Base-by-base conservation (phyloP, 2,797 vertebrate species). In the Phoxinus dragarum region DNA sequence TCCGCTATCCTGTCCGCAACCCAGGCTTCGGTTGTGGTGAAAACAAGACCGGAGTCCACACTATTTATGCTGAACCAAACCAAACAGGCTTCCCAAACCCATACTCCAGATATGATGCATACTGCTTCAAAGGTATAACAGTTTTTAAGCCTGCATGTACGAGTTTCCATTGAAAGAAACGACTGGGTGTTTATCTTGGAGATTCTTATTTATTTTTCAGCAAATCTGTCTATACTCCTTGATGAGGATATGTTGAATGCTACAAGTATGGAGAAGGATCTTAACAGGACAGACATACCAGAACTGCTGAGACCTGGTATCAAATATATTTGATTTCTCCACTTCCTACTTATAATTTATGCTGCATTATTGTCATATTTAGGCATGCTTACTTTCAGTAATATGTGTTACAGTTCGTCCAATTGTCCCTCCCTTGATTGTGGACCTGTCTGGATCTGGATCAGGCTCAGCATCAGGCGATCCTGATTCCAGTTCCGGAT, bases 41-140 rank as follows among this genome's bases (percentile, higher is more conserved):
- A 0, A 96, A 96, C 5, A 94, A 92, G 16, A 94, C 96, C 0
- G 98, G 97, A 0, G 96, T 99, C 77, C 95, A 98, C 80, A 98
- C 96, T 0, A 85, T 98, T 92, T 97, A 99, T 69, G 92, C 95
- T 79, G 95, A 94, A 90, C 85, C 95, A 88, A 97, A 98, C 93
- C 97, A 98, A 94, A 98, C 97, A 0, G 97, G 97, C 67, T 97
- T 97, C 86, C 97, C 96, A 0, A 93, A 97, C 85, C 95, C 96
- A 0, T 93, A 96, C 85, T 96, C 96, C 10, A 95, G 95, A 85
- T 96, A 98, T 17, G 97, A 98, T 0, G 97, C 97, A 84, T 99
- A 97, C 93, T 99, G 98, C 89, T 97, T 98, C 88, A 96, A 86
- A 97, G 97, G 97, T 99, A 88, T 54, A 72, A 59, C 49, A 42